Evolutionary conservation across 1,140 invertebrate species (phyloP).

Genomic region (Aphidius ervi): DNA sequence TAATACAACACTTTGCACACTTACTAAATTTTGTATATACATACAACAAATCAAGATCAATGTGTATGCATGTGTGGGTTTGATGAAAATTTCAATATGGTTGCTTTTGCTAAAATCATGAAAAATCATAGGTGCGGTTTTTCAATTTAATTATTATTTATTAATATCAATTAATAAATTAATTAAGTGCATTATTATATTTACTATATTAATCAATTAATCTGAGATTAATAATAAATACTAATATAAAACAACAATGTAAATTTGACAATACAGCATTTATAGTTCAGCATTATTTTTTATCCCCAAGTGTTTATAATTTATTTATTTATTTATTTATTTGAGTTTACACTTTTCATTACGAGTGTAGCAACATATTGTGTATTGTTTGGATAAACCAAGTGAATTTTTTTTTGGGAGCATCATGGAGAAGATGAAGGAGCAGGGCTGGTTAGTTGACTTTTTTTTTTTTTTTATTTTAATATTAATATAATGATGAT

Average conservation of each 20-base stretch:
- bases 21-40: too few relatives aligned
- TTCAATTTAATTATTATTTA: conserved; percentile 18
- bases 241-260: conserved; percentile 13
- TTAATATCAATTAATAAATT: conserved; percentile 11
- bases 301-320: neutral
- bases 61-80: too few relatives aligned
- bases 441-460: conserved; percentile 58
- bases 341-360: neutral
- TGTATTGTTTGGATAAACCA: neutral
- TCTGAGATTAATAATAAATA: conserved; percentile 4
- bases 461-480: conserved; percentile 6
- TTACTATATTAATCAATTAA: neutral
- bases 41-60: too few relatives aligned
- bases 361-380: neutral
- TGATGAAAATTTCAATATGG: conserved; percentile 29
- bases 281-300: too few relatives aligned
- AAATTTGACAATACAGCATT: conserved; percentile 28
- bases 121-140: conserved; percentile 33
- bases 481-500: conserved; percentile 3
- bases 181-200: neutral
- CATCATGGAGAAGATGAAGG: conserved; percentile 51
- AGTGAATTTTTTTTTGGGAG: too few relatives aligned
- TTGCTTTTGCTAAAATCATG: conserved; percentile 20
- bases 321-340: neutral
- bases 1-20: too few relatives aligned